phyloP scores from a whole-genome alignment of 2,113 vertebrate species.

The Bubalus kerabau region DNA sequence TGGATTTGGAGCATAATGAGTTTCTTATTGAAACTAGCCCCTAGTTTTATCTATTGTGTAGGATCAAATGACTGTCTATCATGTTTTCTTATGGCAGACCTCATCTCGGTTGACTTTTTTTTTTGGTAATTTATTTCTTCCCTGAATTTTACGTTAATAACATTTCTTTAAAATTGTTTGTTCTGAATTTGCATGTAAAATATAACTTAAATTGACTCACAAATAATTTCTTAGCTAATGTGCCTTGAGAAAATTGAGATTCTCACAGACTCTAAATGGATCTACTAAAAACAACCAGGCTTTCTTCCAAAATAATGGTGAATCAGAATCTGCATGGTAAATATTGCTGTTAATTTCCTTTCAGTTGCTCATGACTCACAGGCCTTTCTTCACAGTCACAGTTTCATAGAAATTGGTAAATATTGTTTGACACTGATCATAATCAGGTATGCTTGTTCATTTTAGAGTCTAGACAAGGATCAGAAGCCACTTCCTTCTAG shows the following conservation, averaged over 20 bases:
- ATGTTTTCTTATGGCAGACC: not conserved
- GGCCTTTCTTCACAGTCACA: not conserved
- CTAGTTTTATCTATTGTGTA: not conserved
- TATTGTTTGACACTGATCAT: not conserved
- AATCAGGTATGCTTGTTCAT: slow-evolving; percentile 7
- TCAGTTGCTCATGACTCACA: not conserved
- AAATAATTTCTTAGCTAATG: not conserved
- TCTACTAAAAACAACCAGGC: not conserved
- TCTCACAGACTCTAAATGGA: not conserved
- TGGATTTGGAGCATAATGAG: not conserved
- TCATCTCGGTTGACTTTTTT: not conserved
- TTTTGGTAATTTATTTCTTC: not conserved
- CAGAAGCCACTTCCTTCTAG: slow-evolving; percentile 23
- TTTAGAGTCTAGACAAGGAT: slow-evolving; percentile 14
- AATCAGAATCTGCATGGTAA: not conserved
- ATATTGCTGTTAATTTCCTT: not conserved
- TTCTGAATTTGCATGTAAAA: not conserved
- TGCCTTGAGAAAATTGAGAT: not conserved
- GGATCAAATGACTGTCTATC: not conserved
- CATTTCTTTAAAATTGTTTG: not conserved
- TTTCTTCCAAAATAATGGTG: not conserved
- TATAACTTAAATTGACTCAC: not conserved
- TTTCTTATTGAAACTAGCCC: not conserved
- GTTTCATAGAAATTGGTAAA: slow-evolving; percentile 27
- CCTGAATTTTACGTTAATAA: not conserved